phyloP scores from a whole-genome alignment of 2,797 vertebrate genomes.

The Phylloscopus collybita region DNA sequence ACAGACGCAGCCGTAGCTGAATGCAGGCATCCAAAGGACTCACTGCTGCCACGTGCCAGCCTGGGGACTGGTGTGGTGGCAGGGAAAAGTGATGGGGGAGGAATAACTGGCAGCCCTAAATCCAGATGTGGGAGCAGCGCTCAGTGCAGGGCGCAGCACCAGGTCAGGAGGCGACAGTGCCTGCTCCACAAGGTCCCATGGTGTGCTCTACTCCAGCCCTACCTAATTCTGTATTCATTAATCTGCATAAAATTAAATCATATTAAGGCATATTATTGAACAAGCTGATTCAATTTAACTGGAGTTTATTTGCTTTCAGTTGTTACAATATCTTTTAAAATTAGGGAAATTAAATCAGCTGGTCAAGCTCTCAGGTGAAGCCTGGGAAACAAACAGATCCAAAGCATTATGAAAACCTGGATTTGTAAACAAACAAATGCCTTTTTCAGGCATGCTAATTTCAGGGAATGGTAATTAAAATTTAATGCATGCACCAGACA shows the following conservation, averaged over 20 bases:
- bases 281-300: constrained; percentile 66
- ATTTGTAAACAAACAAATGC: constrained; percentile 66
- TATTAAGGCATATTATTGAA: constrained; percentile 52
- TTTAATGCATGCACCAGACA: constrained; percentile 43
- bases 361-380: constrained; percentile 33
- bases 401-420: constrained; percentile 2
- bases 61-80: neutral
- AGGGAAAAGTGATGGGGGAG: neutral
- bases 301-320: constrained; percentile 69
- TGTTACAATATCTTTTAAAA: constrained; percentile 67
- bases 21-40: neutral
- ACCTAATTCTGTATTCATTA: constrained; percentile 64
- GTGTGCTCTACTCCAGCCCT: neutral
- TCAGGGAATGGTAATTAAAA: constrained; percentile 57
- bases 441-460: constrained; percentile 39
- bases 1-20: rapidly evolving
- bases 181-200: neutral
- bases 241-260: constrained; percentile 73
- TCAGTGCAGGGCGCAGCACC: rapidly evolving
- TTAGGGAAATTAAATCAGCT: constrained; percentile 65
- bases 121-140: rapidly evolving
- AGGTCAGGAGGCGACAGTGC: constrained; percentile 36
- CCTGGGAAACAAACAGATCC: constrained; percentile 16
- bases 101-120: neutral
- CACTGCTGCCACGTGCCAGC: neutral